A percentile compares a stretch with the other conserved stretches of the same genome.
Evolutionary conservation across 2,113 vertebrate species (phyloP).

Genomic region (Tragelaphus scriptus): DNA sequence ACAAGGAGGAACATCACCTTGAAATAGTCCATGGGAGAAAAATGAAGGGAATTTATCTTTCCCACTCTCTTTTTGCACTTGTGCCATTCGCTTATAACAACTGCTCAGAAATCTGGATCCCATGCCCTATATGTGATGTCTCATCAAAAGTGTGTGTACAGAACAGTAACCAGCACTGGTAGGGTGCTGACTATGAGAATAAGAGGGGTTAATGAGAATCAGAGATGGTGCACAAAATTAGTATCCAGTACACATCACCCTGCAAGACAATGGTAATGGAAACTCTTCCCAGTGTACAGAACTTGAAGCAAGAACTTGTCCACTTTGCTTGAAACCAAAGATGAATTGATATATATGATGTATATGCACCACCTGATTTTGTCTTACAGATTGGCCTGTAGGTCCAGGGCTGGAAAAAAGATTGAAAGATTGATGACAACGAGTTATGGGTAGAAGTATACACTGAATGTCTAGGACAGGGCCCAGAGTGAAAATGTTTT

Average conservation of each 20-base stretch:
- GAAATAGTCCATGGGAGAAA: too few relatives aligned
- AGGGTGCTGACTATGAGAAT: not conserved
- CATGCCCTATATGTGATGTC: not conserved
- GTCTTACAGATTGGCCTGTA: not conserved
- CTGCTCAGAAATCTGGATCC: not conserved
- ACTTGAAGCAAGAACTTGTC: not conserved
- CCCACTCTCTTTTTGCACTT: not conserved
- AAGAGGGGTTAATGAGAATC: not conserved
- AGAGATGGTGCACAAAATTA: not conserved
- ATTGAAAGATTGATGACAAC: not conserved
- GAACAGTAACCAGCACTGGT: not conserved
- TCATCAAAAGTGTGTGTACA: not conserved
- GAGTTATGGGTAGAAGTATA: not conserved
- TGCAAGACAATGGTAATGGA: not conserved
- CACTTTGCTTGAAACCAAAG: not conserved
- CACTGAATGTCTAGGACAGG: not conserved
- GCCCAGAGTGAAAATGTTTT: not conserved
- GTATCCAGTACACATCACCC: not conserved
- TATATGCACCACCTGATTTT: not conserved
- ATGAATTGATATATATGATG: not conserved
- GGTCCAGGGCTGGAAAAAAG: not conserved
- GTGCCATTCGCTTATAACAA: not conserved
- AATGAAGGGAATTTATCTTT: not conserved
- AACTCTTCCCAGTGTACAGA: not conserved
- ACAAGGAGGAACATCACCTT: not conserved